phyloP scores from a whole-genome alignment of 2,797 vertebrate genomes.

The Anguilla pacifica region DNA sequence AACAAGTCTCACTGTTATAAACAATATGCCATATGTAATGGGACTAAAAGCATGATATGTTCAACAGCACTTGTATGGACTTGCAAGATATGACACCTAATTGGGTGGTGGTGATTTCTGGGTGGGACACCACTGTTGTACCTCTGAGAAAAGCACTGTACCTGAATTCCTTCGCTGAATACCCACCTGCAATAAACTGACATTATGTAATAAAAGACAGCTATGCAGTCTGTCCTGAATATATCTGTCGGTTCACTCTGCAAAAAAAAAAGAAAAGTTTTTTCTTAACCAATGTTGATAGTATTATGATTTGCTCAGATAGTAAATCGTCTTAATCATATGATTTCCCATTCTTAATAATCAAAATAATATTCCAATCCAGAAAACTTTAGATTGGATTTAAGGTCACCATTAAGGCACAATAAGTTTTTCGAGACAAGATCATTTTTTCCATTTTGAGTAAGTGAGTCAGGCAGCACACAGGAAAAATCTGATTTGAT shows the following conservation, averaged over 20 bases:
- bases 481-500: neutral
- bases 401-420: neutral
- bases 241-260: neutral
- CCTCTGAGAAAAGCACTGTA: neutral
- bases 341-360: neutral
- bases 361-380: neutral
- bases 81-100: neutral
- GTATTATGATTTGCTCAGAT: neutral
- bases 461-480: neutral
- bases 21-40: neutral
- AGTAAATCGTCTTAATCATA: neutral
- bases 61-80: neutral
- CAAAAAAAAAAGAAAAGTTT: neutral
- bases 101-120: neutral
- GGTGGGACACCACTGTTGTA: neutral
- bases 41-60: neutral
- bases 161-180: neutral
- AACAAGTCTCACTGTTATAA: neutral
- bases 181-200: neutral
- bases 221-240: neutral
- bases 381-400: neutral
- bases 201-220: neutral
- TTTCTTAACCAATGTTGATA: neutral
- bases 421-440: neutral
- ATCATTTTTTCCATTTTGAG: neutral